Conservation (phyloP, 1,140 invertebrate genomes). For the Nomia melanderi region DNA sequence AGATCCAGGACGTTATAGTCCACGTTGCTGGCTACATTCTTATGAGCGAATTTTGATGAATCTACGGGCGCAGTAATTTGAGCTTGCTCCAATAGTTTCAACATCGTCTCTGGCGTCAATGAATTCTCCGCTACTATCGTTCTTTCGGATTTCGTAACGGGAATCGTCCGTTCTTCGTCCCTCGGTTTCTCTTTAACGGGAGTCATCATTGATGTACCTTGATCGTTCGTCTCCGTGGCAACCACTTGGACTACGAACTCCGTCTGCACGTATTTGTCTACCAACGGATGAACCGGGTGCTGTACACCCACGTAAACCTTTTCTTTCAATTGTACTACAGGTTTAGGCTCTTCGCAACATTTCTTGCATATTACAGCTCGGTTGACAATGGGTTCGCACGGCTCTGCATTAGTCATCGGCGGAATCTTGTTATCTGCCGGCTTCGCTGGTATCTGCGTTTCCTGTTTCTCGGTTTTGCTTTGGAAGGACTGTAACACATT, state of each 20-base stretch:
- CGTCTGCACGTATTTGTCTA: slow-evolving; percentile 37
- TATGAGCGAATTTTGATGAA: slow-evolving; percentile 21
- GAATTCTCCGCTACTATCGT: slow-evolving; percentile 35
- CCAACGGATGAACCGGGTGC: not conserved
- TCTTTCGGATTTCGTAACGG: not conserved
- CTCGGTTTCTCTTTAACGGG: not conserved
- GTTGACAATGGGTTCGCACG: not conserved
- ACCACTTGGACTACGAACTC: not conserved
- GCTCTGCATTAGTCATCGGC: not conserved
- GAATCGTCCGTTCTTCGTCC: slow-evolving; percentile 8
- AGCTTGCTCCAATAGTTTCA: slow-evolving; percentile 75
- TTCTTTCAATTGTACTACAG: slow-evolving; percentile 13
- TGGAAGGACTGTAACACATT: slow-evolving; percentile 63
- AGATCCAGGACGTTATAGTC: slow-evolving; percentile 29
- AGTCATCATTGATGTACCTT: slow-evolving; percentile 4
- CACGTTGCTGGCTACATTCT: not conserved
- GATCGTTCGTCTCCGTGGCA: not conserved
- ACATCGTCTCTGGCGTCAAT: slow-evolving; percentile 73
- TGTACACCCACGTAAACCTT: not conserved
- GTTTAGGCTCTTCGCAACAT: slow-evolving; percentile 27
- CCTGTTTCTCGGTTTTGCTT: slow-evolving; percentile 48
- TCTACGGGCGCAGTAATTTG: slow-evolving; percentile 73
- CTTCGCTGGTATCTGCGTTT: slow-evolving; percentile 12
- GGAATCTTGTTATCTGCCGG: not conserved
- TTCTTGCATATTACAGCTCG: slow-evolving; percentile 21